phyloP scores from a whole-genome alignment of 2,888 invertebrate species.

The Kuschelorhynchus macadamiae region DNA sequence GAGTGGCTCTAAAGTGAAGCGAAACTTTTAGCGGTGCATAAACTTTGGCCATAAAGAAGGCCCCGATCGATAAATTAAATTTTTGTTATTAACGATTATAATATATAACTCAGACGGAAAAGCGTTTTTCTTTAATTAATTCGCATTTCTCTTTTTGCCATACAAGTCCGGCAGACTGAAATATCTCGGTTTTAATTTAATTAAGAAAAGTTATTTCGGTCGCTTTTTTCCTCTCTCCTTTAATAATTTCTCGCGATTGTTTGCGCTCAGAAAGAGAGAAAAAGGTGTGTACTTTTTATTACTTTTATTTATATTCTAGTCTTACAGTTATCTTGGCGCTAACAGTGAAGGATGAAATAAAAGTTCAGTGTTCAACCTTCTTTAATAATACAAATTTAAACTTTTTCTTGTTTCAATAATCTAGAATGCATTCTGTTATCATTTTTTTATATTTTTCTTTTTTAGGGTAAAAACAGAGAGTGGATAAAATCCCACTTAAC shows the following conservation, averaged over 20 bases:
- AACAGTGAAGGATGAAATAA: too few relatives aligned
- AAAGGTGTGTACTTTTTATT: slow-evolving; percentile 53
- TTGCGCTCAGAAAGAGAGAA: slow-evolving; percentile 31
- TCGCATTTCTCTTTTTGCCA: slow-evolving; percentile 48
- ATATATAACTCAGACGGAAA: slow-evolving; percentile 64
- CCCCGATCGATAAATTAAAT: slow-evolving; percentile 66
- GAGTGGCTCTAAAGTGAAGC: slow-evolving; percentile 24
- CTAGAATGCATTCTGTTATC: too few relatives aligned
- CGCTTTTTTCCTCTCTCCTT: slow-evolving; percentile 49
- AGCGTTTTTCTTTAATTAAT: slow-evolving; percentile 67
- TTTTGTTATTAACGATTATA: slow-evolving; percentile 68
- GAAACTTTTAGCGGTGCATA: slow-evolving; percentile 42
- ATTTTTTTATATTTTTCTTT: too few relatives aligned
- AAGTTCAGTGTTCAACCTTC: too few relatives aligned
- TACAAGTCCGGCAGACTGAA: slow-evolving; percentile 50
- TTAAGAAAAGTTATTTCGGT: slow-evolving; percentile 62
- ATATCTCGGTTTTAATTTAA: slow-evolving; percentile 65
- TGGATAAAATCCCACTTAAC: too few relatives aligned
- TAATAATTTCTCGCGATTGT: slow-evolving; percentile 48
- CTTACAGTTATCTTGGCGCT: too few relatives aligned
- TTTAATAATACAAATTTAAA: too few relatives aligned
- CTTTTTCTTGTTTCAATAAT: too few relatives aligned
- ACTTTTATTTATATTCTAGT: slow-evolving; percentile 42
- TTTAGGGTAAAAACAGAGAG: too few relatives aligned
- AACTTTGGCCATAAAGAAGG: slow-evolving; percentile 57